These are phyloP conservation scores for Babyrousa celebensis DNA, from an alignment of 2,797 vertebrate species.

Conservation along the genomic window DNA sequence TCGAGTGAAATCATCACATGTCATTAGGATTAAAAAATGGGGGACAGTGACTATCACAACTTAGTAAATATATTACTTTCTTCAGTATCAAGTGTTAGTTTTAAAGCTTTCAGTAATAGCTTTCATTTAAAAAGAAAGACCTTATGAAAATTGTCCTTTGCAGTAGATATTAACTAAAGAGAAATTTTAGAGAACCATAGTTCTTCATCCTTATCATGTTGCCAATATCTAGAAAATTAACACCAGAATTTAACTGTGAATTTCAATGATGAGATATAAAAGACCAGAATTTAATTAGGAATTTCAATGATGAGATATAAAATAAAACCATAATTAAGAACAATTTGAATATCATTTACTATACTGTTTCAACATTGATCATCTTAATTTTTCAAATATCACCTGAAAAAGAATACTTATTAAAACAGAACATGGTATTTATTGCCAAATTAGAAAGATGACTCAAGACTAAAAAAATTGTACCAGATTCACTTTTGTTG, in stretches of 20 bases:
- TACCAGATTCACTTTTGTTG: background rate
- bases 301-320: background rate
- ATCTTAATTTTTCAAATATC: constrained; percentile 31
- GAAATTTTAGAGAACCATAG: background rate
- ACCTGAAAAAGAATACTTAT: constrained; percentile 71
- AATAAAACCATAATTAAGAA: constrained; percentile 20
- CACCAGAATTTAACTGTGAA: background rate
- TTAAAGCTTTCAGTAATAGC: background rate
- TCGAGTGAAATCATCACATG: background rate
- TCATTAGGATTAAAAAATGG: background rate
- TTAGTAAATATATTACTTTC: background rate
- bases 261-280: background rate
- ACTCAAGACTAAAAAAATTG: constrained; percentile 62
- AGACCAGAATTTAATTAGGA: background rate
- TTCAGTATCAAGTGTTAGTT: background rate
- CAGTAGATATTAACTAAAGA: background rate
- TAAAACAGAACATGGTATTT: constrained; percentile 75
- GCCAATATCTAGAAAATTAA: background rate
- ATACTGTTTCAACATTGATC: background rate
- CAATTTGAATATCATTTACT: background rate
- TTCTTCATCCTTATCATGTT: background rate
- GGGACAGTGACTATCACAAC: background rate
- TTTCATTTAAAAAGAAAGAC: constrained; percentile 30
- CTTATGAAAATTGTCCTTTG: background rate
- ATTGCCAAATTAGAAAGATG: constrained; percentile 72